These are phyloP conservation scores for Melinaea marsaeus DNA, from an alignment of 2,888 invertebrate genomes.

Conservation along the genomic window DNA sequence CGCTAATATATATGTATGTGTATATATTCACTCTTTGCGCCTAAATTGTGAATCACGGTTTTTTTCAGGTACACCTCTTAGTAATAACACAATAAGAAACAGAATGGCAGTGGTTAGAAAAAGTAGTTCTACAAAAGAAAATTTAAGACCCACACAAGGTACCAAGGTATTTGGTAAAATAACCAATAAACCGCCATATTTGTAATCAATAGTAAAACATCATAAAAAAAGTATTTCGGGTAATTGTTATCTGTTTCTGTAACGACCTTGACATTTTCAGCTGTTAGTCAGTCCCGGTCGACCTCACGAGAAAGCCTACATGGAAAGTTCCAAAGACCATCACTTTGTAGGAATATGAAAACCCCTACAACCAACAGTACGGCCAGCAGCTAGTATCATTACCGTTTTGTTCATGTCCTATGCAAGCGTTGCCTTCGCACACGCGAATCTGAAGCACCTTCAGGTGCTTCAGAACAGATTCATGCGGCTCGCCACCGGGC, in stretches of 20 bases:
- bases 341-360: slow-evolving; percentile 10
- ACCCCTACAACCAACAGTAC: slow-evolving; percentile 2
- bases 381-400: slow-evolving; percentile 16
- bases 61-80: too few species aligned
- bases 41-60: too few species aligned
- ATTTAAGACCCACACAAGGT: slow-evolving; percentile 10
- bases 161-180: background rate
- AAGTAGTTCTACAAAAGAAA: slow-evolving; percentile 1
- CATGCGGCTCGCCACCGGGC: too few species aligned
- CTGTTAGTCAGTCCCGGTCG: slow-evolving; percentile 13
- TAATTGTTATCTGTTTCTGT: background rate
- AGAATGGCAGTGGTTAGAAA: slow-evolving; percentile 6
- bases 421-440: too few species aligned
- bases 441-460: too few species aligned
- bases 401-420: background rate
- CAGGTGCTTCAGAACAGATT: too few species aligned
- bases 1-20: background rate
- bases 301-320: slow-evolving; percentile 13
- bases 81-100: background rate
- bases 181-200: too few species aligned
- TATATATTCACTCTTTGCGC: too few species aligned
- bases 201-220: too few species aligned
- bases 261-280: slow-evolving; percentile 7
- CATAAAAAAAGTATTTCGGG: too few species aligned
- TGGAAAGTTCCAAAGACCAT: slow-evolving; percentile 2